Evolutionary conservation across 2,113 vertebrate genomes (phyloP), one percentile per base, ranked within the genome.

Genomic region (Solea solea): DNA sequence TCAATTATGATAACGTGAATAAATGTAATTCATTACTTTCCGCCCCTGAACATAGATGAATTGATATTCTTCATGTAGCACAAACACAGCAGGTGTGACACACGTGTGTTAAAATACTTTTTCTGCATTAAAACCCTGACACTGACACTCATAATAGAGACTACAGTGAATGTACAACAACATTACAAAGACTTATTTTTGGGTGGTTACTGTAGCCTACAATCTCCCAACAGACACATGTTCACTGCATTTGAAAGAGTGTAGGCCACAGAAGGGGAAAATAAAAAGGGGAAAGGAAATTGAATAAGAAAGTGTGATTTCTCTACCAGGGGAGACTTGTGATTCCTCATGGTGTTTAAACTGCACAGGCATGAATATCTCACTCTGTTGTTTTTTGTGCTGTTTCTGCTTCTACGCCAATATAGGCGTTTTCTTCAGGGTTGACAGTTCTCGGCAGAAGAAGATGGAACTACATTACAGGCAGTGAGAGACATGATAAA

Each of bases 401-500:
- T 2, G 5, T 34, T 59, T 60, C 65, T 41, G 2, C 3, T 48
- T 7, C 21, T 53, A 9, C 8, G 44, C 44, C 44, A 45, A 45
- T 69, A 58, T 63, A 67, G 44, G 59, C 67, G 21, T 65, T 59
- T 39, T 84, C 76, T 84, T 73, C 0, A 42, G 55, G 56, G 79
- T 16, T 64, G 14, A 76, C 46, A 46, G 60, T 64, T 53, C 55
- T 59, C 69, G 50, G 53, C 62, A 59, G 64, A 49, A 76, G 75
- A 45, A 63, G 56, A 76, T 53, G 49, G 49, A 9, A 61, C 21
- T 52, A 25, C 49, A 52, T 74, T 50, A 48, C 54, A 63, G 64
- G 62, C 62, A 52, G 63, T 46, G 45, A 39, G 60, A 80, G 71
- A 64, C 45, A 60, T 45, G 55, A 72, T 55, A 77, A 80, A 78